Base-by-base conservation (phyloP, 1,140 invertebrate genomes). In the Aphis gossypii region DNA sequence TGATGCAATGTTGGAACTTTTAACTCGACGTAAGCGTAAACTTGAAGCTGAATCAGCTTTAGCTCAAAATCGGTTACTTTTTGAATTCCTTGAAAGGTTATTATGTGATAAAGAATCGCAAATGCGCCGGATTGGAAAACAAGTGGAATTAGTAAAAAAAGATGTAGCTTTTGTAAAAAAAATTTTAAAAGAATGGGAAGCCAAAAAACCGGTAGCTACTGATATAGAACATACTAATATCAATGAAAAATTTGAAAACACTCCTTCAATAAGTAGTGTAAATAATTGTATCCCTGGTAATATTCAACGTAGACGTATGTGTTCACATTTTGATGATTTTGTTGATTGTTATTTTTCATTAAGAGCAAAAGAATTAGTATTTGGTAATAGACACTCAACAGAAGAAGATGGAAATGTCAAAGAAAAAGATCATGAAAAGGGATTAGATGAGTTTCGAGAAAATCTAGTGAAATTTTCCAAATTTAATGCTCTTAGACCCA, bases 301-400 rank as follows among this genome's bases (percentile, higher is more conserved):
- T 86, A 30, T 93, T 44, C 92, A 93, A 44, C 92, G 92, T 11
- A 9, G 92, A n/a, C 68, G 92, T 20, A 94, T 88, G 89, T 96
- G 98, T 94, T 96, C 97, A 21, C 98, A 99, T 95, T 99, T 99
- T 95, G 97, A 98, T 94, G 98, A 99, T 95, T 97, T 99, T 95
- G 97, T 98, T 83, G 96, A 98, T 94, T 98, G 97, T 95, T 99
- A 99, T 95, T 98, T 98, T 94, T 96, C 96, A 35, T 96, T 97
- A 30, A 96, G 98, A 84, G 96, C 97, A 18, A 97, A 97, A 95
- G 97, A 98, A 94, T 94, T 97, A 41, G 96, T 97, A 93, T 96
- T 97, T 94, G 96, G 96, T 92, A 95, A 94, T 94, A 94, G 88
- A 93, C 84, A 93, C 94, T 21, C 60, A 38, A 5, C 68, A 38